phyloP scores from a whole-genome alignment of 2,888 invertebrate genomes.

The Cryptocheilus praepositus region DNA sequence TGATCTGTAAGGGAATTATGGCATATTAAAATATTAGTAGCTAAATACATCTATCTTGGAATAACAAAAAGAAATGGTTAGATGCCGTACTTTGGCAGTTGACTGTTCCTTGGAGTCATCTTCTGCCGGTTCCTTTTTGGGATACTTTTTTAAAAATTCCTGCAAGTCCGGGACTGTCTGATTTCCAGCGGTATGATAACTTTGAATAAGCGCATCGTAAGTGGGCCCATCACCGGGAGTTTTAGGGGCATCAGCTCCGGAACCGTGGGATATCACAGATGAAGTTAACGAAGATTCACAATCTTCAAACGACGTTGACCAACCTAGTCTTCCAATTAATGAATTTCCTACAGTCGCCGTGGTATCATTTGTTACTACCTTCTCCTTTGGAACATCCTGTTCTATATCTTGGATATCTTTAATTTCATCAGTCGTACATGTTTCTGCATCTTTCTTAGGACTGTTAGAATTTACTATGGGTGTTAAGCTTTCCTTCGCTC shows the following conservation, averaged over 20 bases:
- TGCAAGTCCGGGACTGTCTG: conserved; percentile 78
- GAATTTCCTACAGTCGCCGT: conserved; percentile 78
- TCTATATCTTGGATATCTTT: conserved; percentile 32
- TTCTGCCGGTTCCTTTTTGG: conserved; percentile 39
- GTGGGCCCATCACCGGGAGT: conserved; percentile 75
- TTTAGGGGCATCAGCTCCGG: conserved; percentile 73
- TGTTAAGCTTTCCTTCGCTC: conserved; percentile 15
- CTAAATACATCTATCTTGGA: neutral
- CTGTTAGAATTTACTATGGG: conserved; percentile 9
- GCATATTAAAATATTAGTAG: conserved; percentile 16
- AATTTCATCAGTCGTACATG: conserved; percentile 34
- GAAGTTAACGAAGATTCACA: conserved; percentile 76
- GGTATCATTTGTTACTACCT: conserved; percentile 36
- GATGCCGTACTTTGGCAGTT: conserved; percentile 37
- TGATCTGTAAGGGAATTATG: conserved; percentile 49
- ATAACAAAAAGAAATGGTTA: conserved; percentile 1
- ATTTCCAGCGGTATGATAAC: conserved; percentile 77
- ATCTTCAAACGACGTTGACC: conserved; percentile 79
- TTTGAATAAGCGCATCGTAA: conserved; percentile 79
- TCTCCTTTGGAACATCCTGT: conserved; percentile 26
- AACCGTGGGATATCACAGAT: conserved; percentile 77
- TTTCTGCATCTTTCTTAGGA: conserved; percentile 33
- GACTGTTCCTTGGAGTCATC: conserved; percentile 30
- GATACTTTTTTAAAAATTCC: conserved; percentile 77
- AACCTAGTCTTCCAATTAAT: conserved; percentile 80